phyloP scores from a whole-genome alignment of 37 sponge, comb jelly and placozoan species.

The Corticium candelabrum region DNA sequence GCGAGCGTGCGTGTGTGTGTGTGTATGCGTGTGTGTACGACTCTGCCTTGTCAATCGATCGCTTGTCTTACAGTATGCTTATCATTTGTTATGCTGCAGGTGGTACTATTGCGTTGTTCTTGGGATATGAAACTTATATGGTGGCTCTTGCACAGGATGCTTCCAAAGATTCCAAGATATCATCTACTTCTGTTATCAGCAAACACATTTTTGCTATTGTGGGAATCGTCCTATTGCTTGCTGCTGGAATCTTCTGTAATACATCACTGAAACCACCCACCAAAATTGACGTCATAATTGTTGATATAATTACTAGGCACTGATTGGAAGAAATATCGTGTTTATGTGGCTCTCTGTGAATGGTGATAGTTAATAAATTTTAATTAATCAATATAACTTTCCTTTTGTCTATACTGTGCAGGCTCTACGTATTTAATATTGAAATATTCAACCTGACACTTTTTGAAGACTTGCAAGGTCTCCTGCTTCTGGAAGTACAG shows the following conservation, averaged over 20 bases:
- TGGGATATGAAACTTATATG: background rate
- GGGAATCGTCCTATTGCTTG: background rate
- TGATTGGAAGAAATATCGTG: too few relatives aligned
- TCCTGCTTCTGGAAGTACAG: background rate
- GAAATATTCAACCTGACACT: constrained; percentile 1
- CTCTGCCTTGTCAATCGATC: background rate
- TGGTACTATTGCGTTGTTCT: background rate
- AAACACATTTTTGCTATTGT: background rate
- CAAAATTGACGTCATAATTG: too few relatives aligned
- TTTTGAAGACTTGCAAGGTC: background rate
- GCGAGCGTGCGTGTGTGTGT: background rate
- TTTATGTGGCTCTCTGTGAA: constrained; percentile 8
- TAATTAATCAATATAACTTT: too few relatives aligned
- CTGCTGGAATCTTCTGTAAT: background rate
- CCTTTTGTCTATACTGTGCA: too few relatives aligned
- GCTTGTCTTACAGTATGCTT: background rate
- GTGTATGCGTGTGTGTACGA: background rate
- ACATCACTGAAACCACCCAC: too few relatives aligned
- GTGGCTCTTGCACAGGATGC: background rate
- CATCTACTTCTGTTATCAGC: background rate
- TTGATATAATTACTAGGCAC: too few relatives aligned
- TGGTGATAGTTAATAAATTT: background rate
- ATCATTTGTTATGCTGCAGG: background rate
- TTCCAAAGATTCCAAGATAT: background rate
- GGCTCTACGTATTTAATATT: too few relatives aligned